Percentiles rank a stretch among this genome's conserved stretches.
These are phyloP conservation scores for Hemicrepidius hirtus DNA, from an alignment of 2,888 invertebrate species.

Conservation along the genomic window DNA sequence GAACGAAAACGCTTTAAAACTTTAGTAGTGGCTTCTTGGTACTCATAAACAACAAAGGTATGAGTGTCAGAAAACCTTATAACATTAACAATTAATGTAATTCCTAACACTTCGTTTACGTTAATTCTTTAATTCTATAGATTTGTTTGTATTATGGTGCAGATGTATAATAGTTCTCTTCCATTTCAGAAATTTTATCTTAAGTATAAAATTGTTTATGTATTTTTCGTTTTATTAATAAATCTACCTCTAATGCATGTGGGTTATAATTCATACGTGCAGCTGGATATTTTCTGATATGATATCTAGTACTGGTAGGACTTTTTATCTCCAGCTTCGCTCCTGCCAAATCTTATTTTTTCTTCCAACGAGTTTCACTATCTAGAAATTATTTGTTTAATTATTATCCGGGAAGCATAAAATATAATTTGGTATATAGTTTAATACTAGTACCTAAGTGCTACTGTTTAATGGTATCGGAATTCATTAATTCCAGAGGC, in stretches of 20 bases:
- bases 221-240: slow-evolving; percentile 72
- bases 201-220: slow-evolving; percentile 69
- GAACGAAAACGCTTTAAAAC: slow-evolving; percentile 56
- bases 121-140: slow-evolving; percentile 48
- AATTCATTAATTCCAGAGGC: too few species aligned
- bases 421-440: too few species aligned
- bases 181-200: slow-evolving; percentile 65
- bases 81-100: slow-evolving; percentile 40
- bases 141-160: slow-evolving; percentile 54
- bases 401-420: too few species aligned
- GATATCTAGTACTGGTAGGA: too few species aligned
- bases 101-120: slow-evolving; percentile 50
- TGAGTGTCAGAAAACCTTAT: not conserved
- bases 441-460: too few species aligned
- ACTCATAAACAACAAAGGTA: not conserved
- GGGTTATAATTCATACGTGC: not conserved
- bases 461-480: too few species aligned
- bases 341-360: too few species aligned
- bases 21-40: not conserved
- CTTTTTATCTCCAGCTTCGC: too few species aligned
- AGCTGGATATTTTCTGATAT: not conserved
- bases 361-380: too few species aligned
- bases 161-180: slow-evolving; percentile 56
- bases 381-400: too few species aligned
- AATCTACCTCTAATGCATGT: slow-evolving; percentile 72